Base-by-base conservation (phyloP, 2,113 vertebrate species). In the Hyla sarda region DNA sequence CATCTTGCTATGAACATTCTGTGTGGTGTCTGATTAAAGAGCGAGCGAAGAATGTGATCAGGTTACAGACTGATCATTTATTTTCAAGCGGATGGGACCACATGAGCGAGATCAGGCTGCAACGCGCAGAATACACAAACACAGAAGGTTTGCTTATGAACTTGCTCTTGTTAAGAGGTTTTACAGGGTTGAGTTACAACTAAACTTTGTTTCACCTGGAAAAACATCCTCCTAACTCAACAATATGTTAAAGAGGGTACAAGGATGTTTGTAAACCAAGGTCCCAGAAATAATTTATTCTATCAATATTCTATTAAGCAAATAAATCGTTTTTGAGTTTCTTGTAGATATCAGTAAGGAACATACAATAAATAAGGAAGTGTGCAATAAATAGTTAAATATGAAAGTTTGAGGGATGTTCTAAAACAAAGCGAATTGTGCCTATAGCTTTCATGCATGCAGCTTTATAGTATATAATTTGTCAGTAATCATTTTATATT, bases 131-230 rank as follows among this genome's bases (percentile, higher is more conserved):
- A 54, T 21, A 32, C 25, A 9, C 74, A 83, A 83, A 74, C 30
- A 73, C 17, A 6, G 32, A 74, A 30, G 71, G 41, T 73, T 83
- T 47, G 67, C 82, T 73, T 25, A 10, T 83, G 48, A 82, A 83
- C 82, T 73, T 77, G 75, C 50, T 10, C 11, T 54, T 82, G 28
- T 72, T 54, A 54, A 34, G 28, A 34, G 28, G 30, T 72, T 82
- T 82, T 71, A 83, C 28, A 58, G 19, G n/a, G 25, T 77, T 54
- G 28, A 32, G 47, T 21, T 77, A 77, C 48, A 77, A 77, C 7
- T 77, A 50, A 77, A 34, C 48, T 71, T 83, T 58, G 52, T 73
- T 45, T 83, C 52, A 74, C 82, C 82, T 83, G 82, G 69, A 25
- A 32, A 83, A 83, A 83, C 82, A 83, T 83, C 69, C 82, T 73